phyloP scores from a whole-genome alignment of 1,140 invertebrate species.

The Lucilia cuprina region DNA sequence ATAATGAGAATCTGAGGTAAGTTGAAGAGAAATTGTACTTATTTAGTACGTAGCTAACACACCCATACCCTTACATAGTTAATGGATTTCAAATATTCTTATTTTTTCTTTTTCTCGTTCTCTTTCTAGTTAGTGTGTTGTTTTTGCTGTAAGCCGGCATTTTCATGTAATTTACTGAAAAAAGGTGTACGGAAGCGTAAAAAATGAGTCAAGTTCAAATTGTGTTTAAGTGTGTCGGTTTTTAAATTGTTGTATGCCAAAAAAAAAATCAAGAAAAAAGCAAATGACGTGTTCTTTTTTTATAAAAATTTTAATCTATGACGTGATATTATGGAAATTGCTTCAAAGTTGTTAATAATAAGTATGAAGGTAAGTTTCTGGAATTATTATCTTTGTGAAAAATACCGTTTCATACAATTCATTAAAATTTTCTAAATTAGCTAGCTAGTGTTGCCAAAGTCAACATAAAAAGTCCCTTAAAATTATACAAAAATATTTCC shows the following conservation, averaged over 20 bases:
- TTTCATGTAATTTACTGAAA: conserved; percentile 8
- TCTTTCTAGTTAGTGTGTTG: background rate
- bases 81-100: background rate
- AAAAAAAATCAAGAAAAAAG: background rate
- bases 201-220: conserved; percentile 42
- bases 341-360: no score
- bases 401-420: no score
- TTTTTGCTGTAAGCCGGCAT: background rate
- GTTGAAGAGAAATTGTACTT: background rate
- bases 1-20: background rate
- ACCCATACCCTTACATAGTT: background rate
- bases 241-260: background rate
- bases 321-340: background rate
- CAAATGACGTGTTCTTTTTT: background rate
- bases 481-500: no score
- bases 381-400: no score
- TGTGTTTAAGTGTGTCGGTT: background rate
- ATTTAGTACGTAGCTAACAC: background rate
- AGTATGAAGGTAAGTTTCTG: no score
- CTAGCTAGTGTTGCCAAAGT: no score
- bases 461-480: no score
- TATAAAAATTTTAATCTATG: background rate
- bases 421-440: no score
- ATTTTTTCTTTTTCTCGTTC: background rate
- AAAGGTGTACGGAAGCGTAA: conserved; percentile 27